Evolutionary conservation across 2,113 vertebrate genomes (phyloP), one percentile per base, ranked within the genome.

Genomic region (Proterorhinus semilunaris): DNA sequence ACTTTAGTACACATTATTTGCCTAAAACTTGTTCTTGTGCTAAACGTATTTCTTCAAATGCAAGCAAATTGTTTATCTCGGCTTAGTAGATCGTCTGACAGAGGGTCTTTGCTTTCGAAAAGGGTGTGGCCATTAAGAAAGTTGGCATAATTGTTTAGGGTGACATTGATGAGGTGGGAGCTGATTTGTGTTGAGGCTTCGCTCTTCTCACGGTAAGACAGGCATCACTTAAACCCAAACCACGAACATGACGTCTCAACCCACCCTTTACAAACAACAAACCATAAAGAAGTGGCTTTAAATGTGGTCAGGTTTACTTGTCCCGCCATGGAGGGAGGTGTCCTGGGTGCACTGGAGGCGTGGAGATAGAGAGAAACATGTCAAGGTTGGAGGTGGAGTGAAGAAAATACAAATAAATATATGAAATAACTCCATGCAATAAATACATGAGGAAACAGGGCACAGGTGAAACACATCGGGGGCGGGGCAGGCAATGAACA

Each of bases 161-260:
- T 81, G 78, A 86, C 80, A 79, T 54, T 84, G 71, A 84, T 81
- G 76, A 87, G 82, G 78, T 85, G 79, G 77, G 79, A 78, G 67
- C 46, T 73, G 72, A 86, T 76, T 61, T 69, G 76, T 59, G 66
- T 64, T 70, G 17, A 16, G 27, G 44, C 57, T 36, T 50, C 49
- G 61, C 44, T 72, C 71, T 76, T 81, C 80, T 76, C 83, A 82
- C 46, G 17, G 59, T 66, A 69, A 69, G 46, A 68, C 43, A 49
- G 15, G 36, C 50, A 46, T 53, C 15, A 65, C 36, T 45, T 48
- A 75, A 75, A 74, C 67, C 57, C 12, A 13, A 4, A 15, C 68
- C 47, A 21, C 10, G 50, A 65, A 62, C 66, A 42, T 3, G 51
- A 42, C 3, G 66, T n/a, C 43, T 52, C 44, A 0, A 3, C 51